Percentiles rank a stretch among this genome's conserved stretches.
These are phyloP conservation scores for Thecocarcelia acutangulata DNA, from an alignment of 2,888 invertebrate genomes.

Conservation along the genomic window DNA sequence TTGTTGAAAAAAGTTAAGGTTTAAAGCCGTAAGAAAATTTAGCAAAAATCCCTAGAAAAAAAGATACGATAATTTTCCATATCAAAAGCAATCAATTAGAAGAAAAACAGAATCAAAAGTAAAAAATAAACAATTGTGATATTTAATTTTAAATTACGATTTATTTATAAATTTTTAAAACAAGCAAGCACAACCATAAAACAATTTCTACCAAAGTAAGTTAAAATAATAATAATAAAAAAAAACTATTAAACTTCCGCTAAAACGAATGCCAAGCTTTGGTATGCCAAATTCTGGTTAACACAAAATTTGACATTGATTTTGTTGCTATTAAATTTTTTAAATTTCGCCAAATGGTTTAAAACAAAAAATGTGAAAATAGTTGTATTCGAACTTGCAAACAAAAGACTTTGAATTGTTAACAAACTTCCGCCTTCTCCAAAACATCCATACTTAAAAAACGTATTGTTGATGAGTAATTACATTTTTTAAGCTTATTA, in stretches of 20 bases:
- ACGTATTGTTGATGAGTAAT: too few relatives aligned
- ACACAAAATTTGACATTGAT: too few relatives aligned
- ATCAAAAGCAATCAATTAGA: constrained; percentile 54
- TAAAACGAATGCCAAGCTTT: neutral
- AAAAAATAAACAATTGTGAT: constrained; percentile 71
- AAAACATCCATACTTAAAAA: constrained; percentile 1
- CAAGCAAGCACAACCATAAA: constrained; percentile 35
- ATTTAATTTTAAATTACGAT: constrained; percentile 30
- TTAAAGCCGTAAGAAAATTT: constrained; percentile 51
- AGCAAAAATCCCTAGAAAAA: constrained; percentile 47
- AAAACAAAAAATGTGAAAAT: neutral
- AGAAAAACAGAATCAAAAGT: constrained; percentile 50
- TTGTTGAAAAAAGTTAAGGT: constrained; percentile 37
- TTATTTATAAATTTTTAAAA: constrained; percentile 57
- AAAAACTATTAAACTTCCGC: neutral
- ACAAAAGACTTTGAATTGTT: constrained; percentile 19
- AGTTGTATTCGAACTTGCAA: constrained; percentile 15
- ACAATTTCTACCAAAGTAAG: constrained; percentile 57
- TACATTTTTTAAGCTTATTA: too few relatives aligned
- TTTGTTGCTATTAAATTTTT: too few relatives aligned
- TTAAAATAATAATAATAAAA: constrained; percentile 2
- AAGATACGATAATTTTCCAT: constrained; percentile 59
- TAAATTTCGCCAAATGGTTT: neutral
- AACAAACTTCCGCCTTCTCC: neutral
- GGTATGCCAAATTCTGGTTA: neutral